Percentiles rank a stretch among this genome's conserved stretches.
Evolutionary conservation across 2,797 vertebrate species (phyloP).

Genomic region (Oreortyx pictus): DNA sequence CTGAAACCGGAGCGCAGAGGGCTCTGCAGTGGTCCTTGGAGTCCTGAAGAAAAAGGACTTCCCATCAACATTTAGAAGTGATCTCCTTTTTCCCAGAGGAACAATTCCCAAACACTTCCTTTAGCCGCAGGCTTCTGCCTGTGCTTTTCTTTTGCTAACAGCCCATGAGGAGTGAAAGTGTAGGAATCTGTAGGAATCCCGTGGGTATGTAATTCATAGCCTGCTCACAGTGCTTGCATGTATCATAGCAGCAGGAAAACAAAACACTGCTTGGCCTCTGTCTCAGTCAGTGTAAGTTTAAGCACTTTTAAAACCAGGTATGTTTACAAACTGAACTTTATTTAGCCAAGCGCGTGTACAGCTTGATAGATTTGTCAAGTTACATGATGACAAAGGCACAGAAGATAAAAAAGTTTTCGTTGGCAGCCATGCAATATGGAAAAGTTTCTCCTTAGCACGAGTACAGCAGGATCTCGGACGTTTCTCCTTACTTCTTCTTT

Average conservation of each 20-base stretch:
- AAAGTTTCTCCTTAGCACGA: background rate
- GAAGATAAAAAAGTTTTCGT: background rate
- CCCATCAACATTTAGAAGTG: too few relatives aligned
- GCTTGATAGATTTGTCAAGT: background rate
- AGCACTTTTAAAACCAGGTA: background rate
- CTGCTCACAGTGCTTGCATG: accelerated
- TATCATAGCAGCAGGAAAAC: background rate
- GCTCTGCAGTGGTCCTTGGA: background rate
- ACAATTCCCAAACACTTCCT: background rate
- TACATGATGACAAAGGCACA: background rate
- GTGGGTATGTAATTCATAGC: accelerated
- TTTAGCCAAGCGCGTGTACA: background rate
- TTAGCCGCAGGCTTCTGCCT: background rate
- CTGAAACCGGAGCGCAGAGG: background rate
- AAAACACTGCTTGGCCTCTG: background rate
- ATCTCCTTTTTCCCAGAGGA: background rate
- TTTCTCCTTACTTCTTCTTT: constrained; percentile 75
- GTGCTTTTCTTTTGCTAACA: background rate
- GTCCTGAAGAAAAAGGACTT: too few relatives aligned
- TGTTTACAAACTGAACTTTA: constrained; percentile 58
- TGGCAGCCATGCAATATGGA: background rate
- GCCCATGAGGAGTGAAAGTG: background rate
- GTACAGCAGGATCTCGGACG: background rate
- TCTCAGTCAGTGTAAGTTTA: background rate
- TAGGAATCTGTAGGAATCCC: background rate